phyloP scores from a whole-genome alignment of 2,113 vertebrate genomes.

The Cryptoleucopteryx plumbea region DNA sequence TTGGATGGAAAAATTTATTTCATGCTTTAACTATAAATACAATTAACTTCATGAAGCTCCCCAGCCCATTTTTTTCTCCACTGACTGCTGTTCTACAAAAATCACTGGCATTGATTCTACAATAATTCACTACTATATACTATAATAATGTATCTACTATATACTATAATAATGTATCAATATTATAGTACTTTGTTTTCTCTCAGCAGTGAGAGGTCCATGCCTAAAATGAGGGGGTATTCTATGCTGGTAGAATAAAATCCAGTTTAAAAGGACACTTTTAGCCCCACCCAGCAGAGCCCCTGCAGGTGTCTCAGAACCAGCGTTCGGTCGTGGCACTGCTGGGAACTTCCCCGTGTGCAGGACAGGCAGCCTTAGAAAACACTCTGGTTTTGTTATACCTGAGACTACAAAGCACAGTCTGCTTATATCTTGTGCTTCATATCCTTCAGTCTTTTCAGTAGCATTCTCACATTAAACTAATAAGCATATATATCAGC shows the following conservation, averaged over 20 bases:
- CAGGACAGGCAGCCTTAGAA: background rate
- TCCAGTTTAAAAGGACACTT: background rate
- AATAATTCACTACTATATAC: background rate
- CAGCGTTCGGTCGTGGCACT: fast-evolving
- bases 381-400: background rate
- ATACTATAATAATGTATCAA: background rate
- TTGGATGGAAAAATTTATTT: background rate
- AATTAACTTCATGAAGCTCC: background rate
- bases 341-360: background rate
- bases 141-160: background rate
- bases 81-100: background rate
- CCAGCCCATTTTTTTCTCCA: background rate
- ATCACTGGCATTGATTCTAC: background rate
- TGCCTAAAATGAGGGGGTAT: background rate
- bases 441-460: background rate
- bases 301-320: background rate
- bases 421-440: background rate
- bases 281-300: background rate
- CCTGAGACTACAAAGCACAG: background rate
- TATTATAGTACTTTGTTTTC: background rate
- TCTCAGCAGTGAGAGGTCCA: background rate
- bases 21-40: constrained; percentile 26
- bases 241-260: background rate
- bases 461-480: background rate
- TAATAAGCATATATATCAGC: background rate